phyloP scores from a whole-genome alignment of 1,140 invertebrate species.

The Sinella curviseta region DNA sequence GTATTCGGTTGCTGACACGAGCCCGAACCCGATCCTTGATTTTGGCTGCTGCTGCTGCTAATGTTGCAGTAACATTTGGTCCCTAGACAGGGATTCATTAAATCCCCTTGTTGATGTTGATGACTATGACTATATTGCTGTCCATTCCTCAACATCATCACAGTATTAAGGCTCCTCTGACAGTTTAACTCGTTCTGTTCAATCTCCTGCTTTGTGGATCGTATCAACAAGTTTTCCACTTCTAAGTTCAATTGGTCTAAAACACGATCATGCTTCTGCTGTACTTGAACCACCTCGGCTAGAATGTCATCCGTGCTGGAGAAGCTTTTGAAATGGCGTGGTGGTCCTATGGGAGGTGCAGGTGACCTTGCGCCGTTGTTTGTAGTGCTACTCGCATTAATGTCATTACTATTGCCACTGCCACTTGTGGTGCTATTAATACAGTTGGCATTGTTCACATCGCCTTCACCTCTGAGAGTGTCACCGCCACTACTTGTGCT shows the following conservation, averaged over 20 bases:
- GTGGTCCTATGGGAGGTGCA: slow-evolving; percentile 25
- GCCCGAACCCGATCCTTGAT: slow-evolving; percentile 19
- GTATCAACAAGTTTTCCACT: slow-evolving; percentile 47
- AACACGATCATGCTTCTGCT: slow-evolving; percentile 46
- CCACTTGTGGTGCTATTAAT: not conserved
- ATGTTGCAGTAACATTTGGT: not conserved
- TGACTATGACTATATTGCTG: not conserved
- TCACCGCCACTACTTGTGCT: not conserved
- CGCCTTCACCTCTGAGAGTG: not conserved
- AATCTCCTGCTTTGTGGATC: slow-evolving; percentile 22
- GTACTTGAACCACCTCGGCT: slow-evolving; percentile 48
- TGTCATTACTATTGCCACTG: not conserved
- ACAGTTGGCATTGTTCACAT: not conserved
- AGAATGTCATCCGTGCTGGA: slow-evolving; percentile 48
- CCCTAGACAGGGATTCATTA: not conserved
- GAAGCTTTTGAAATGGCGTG: slow-evolving; percentile 47
- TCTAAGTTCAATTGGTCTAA: slow-evolving; percentile 49
- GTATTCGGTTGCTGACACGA: not conserved
- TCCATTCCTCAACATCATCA: not conserved
- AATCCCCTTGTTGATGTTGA: slow-evolving; percentile 4
- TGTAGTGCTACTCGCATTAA: not conserved
- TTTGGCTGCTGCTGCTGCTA: not conserved
- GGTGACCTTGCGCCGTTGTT: not conserved
- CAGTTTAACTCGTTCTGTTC: slow-evolving; percentile 17
- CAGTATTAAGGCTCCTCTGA: not conserved